These are phyloP conservation scores for Drosophila pseudotakahashii DNA, from an alignment of 2,888 invertebrate species.

Conservation along the genomic window DNA sequence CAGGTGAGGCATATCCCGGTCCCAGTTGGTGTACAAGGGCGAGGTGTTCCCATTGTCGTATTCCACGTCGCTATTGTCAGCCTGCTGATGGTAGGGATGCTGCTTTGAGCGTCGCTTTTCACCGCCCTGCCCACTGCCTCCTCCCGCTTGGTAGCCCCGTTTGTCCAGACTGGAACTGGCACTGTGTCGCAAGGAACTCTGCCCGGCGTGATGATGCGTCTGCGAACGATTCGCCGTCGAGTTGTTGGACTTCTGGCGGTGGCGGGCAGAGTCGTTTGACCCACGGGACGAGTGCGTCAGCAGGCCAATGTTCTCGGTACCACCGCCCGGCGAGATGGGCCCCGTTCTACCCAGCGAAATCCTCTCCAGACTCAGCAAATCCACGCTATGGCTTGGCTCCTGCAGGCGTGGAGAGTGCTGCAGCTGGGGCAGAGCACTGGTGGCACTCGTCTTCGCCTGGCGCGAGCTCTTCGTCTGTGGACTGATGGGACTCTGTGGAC, in stretches of 20 bases:
- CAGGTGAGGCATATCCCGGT: conserved; percentile 89
- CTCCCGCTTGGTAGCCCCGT: conserved; percentile 61
- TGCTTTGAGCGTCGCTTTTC: conserved; percentile 74
- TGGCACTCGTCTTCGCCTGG: conserved; percentile 68
- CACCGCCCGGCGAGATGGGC: conserved; percentile 76
- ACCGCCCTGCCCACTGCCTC: conserved; percentile 27
- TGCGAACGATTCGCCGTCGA: conserved; percentile 71
- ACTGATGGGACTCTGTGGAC: conserved; percentile 87
- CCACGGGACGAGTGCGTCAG: conserved; percentile 80
- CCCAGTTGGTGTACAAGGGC: conserved; percentile 90
- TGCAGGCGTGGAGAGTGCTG: conserved; percentile 75
- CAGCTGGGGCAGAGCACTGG: conserved; percentile 57
- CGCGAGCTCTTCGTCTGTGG: conserved; percentile 82
- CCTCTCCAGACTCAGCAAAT: conserved; percentile 76
- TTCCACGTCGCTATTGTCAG: conserved; percentile 85
- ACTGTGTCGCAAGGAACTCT: conserved; percentile 73
- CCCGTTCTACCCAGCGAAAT: conserved; percentile 69
- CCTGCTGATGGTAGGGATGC: conserved; percentile 70
- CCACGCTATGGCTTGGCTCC: conserved; percentile 70
- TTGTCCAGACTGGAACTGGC: conserved; percentile 80
- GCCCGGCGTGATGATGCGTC: conserved; percentile 57
- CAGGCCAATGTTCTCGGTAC: conserved; percentile 80
- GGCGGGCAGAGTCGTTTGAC: conserved; percentile 77
- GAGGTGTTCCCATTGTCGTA: conserved; percentile 87
- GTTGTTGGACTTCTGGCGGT: conserved; percentile 65